These are phyloP conservation scores for Cyprinella venusta DNA, from an alignment of 2,797 vertebrate species.

Conservation along the genomic window DNA sequence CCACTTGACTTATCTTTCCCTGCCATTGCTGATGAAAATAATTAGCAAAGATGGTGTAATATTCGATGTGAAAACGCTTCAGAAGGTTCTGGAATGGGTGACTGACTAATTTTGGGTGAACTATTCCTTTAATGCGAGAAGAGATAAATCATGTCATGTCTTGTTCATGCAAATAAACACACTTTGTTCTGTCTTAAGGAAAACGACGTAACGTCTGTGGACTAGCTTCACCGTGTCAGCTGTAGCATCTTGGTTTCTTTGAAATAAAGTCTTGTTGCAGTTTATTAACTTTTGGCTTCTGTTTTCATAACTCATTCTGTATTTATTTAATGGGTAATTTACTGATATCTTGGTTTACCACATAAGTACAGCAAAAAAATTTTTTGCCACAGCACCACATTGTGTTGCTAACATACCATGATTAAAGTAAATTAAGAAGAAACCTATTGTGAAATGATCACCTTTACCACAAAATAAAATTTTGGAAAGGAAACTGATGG, in stretches of 20 bases:
- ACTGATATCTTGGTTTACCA: background rate
- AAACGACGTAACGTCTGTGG: slow-evolving; percentile 18
- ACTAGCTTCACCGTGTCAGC: slow-evolving; percentile 12
- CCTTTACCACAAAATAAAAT: background rate
- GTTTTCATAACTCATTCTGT: background rate
- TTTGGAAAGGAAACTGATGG: background rate
- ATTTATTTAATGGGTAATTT: background rate
- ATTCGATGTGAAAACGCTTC: background rate
- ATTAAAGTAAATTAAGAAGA: background rate
- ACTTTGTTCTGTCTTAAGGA: slow-evolving; percentile 21
- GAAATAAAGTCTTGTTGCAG: slow-evolving; percentile 16
- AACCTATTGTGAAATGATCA: background rate
- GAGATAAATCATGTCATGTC: background rate
- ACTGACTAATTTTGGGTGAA: background rate
- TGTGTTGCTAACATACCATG: background rate
- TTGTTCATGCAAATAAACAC: too few relatives aligned
- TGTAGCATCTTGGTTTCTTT: slow-evolving; percentile 17
- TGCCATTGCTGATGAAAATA: background rate
- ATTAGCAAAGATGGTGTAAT: background rate
- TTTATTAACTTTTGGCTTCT: background rate
- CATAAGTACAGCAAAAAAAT: background rate
- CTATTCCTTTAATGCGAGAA: background rate
- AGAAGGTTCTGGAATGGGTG: background rate
- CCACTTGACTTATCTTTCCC: background rate
- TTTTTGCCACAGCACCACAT: background rate